phyloP scores from a whole-genome alignment of 2,888 invertebrate genomes.

The Drosophila vallismaia region DNA sequence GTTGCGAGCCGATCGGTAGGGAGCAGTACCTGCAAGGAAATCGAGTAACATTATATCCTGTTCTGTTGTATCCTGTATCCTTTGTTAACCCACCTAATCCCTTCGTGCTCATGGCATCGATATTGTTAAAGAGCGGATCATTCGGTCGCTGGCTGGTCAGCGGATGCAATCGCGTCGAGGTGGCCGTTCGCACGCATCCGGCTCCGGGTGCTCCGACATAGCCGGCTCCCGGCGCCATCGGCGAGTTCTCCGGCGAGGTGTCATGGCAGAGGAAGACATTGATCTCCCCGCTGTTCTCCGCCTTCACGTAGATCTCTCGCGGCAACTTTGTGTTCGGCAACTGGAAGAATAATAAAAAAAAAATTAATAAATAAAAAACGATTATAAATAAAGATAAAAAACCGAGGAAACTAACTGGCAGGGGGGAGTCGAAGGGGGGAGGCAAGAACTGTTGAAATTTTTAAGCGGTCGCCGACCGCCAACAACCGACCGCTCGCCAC shows the following conservation, averaged over 20 bases:
- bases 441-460: constrained; percentile 13
- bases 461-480: constrained; percentile 38
- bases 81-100: constrained; percentile 81
- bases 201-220: constrained; percentile 35
- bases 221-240: constrained; percentile 76
- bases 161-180: constrained; percentile 70
- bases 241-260: constrained; percentile 85
- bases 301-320: constrained; percentile 94
- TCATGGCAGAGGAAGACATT: constrained; percentile 98
- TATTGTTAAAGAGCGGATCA: constrained; percentile 88
- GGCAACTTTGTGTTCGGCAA: constrained; percentile 88
- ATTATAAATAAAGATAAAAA: constrained; percentile 14
- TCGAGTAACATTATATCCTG: too few species aligned
- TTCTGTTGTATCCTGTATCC: background rate
- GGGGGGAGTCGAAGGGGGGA: background rate
- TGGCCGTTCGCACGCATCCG: constrained; percentile 63
- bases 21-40: constrained; percentile 53
- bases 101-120: constrained; percentile 85
- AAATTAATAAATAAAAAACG: constrained; percentile 17
- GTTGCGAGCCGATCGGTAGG: constrained; percentile 83
- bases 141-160: constrained; percentile 67
- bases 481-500: constrained; percentile 25
- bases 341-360: constrained; percentile 82
- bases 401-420: constrained; percentile 25
- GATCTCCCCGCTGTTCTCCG: constrained; percentile 94